Conservation (phyloP, 2,888 invertebrate genomes). For the Hemaris fuciformis region DNA sequence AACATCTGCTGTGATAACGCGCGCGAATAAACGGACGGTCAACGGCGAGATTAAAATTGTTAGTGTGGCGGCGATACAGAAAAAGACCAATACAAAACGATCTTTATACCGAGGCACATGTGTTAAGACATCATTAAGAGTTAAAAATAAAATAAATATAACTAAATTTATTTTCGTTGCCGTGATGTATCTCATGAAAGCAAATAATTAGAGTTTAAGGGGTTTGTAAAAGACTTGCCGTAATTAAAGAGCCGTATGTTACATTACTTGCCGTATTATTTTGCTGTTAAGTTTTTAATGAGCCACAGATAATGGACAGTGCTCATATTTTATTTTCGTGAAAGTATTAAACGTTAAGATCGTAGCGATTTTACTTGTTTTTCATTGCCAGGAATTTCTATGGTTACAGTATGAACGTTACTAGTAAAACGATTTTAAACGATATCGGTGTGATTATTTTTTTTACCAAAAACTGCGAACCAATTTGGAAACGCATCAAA, state of each 20-base stretch:
- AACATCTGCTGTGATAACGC: slow-evolving; percentile 45
- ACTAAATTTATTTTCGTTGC: neutral
- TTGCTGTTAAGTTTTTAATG: neutral
- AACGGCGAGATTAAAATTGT: slow-evolving; percentile 22
- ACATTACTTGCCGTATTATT: neutral
- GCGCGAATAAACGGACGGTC: slow-evolving; percentile 25
- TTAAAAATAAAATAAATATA: neutral
- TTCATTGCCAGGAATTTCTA: too few species aligned
- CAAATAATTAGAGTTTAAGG: neutral
- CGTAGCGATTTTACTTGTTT: too few species aligned
- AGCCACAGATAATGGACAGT: too few species aligned
- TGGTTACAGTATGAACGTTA: too few species aligned
- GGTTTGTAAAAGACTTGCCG: too few species aligned
- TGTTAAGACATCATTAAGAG: neutral
- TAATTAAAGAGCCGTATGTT: neutral
- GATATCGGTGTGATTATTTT: too few species aligned
- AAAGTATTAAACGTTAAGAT: too few species aligned
- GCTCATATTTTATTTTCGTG: too few species aligned
- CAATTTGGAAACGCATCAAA: neutral
- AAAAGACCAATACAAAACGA: slow-evolving; percentile 38
- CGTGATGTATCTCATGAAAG: neutral
- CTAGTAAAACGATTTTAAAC: too few species aligned
- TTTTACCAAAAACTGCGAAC: too few species aligned
- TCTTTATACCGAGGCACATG: slow-evolving; percentile 23
- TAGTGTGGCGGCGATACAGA: slow-evolving; percentile 21